phyloP scores from a whole-genome alignment of 2,888 invertebrate species.

The Artemia sp. region DNA sequence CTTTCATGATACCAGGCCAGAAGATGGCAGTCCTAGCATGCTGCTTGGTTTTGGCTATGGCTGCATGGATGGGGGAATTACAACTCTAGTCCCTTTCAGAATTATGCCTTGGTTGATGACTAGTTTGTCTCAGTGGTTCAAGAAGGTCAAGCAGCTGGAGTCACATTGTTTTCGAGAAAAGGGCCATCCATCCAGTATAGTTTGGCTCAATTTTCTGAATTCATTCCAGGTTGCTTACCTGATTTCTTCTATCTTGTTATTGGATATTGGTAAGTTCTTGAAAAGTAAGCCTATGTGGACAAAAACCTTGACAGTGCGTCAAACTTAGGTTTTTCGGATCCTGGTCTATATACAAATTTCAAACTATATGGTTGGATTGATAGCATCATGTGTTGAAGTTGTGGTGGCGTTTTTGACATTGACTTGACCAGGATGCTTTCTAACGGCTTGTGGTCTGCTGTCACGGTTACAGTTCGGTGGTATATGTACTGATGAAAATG shows the following conservation, averaged over 20 bases:
- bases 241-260: background rate
- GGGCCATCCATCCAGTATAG: no score
- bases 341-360: background rate
- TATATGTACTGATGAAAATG: conserved; percentile 5
- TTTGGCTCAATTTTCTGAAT: no score
- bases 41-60: background rate
- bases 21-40: background rate
- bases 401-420: background rate
- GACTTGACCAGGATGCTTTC: background rate
- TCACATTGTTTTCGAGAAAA: no score
- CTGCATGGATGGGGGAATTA: background rate
- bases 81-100: background rate
- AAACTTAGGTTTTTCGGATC: background rate
- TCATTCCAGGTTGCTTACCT: no score
- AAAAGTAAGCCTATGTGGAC: conserved; percentile 1
- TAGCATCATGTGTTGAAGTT: background rate
- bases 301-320: background rate
- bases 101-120: conserved; percentile 8
- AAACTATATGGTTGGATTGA: background rate
- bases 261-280: background rate
- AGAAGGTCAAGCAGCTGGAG: background rate
- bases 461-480: background rate
- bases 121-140: background rate
- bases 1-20: no score
- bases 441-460: background rate